Percentiles rank a stretch among this genome's conserved stretches.
Conservation (phyloP, 64 coral and sea anemone genomes). For the Montipora sp. region DNA sequence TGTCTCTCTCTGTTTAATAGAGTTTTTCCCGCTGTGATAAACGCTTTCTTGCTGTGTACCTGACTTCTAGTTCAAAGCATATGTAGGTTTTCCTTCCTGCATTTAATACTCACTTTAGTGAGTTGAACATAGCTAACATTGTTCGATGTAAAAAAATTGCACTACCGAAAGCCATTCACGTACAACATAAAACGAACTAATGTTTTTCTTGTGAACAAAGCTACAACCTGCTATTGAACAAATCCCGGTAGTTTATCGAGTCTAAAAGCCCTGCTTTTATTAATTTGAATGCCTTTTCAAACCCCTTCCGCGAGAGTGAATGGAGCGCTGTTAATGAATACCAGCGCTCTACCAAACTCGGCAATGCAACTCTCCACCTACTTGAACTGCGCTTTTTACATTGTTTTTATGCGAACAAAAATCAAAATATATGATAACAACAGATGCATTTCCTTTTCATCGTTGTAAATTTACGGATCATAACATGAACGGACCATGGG, state of each 20-base stretch:
- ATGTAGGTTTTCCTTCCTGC: slow-evolving; percentile 12
- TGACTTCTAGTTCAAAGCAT: slow-evolving; percentile 3
- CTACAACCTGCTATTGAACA: neutral
- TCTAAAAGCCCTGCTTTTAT: slow-evolving; percentile 40
- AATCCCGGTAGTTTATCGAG: slow-evolving; percentile 24
- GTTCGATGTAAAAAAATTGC: slow-evolving; percentile 19
- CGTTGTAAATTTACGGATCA: neutral
- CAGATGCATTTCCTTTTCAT: neutral
- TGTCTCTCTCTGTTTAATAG: neutral
- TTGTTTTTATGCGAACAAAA: neutral
- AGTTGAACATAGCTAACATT: slow-evolving; percentile 17
- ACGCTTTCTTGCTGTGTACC: slow-evolving; percentile 14
- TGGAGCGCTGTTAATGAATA: slow-evolving; percentile 5
- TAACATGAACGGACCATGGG: neutral
- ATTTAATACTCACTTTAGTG: slow-evolving; percentile 21
- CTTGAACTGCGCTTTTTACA: slow-evolving; percentile 4
- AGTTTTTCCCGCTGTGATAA: neutral
- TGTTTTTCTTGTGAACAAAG: slow-evolving; percentile 40
- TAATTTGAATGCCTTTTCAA: neutral
- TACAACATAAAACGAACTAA: slow-evolving; percentile 47
- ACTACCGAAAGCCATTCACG: slow-evolving; percentile 23
- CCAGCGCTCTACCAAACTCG: neutral
- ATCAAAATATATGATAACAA: neutral
- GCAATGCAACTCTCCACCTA: neutral
- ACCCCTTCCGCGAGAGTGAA: neutral